Conservation (phyloP, 2,888 invertebrate genomes). For the Eupithecia pulchellata region DNA sequence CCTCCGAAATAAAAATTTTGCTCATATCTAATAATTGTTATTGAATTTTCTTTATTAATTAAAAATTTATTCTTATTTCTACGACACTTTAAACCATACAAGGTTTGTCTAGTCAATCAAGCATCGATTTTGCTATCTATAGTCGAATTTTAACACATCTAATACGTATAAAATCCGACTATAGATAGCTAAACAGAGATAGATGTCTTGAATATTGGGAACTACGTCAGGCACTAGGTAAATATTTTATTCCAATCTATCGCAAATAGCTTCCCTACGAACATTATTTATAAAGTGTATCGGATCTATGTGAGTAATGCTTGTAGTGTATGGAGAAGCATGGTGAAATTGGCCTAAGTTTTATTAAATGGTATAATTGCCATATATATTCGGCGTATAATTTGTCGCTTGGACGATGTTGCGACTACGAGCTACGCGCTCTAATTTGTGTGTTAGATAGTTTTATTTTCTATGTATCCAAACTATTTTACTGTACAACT, state of each 20-base stretch:
- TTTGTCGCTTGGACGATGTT: conserved; percentile 72
- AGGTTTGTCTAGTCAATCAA: neutral
- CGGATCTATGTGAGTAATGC: conserved; percentile 81
- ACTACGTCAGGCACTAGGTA: neutral
- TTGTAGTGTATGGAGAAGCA: conserved; percentile 81
- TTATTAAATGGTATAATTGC: conserved; percentile 59
- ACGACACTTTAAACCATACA: too few species aligned
- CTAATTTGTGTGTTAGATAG: conserved; percentile 72
- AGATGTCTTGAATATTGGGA: neutral
- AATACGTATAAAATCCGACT: neutral
- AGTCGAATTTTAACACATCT: neutral
- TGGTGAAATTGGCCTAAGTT: conserved; percentile 66
- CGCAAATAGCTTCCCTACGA: conserved; percentile 39
- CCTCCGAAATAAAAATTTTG: neutral
- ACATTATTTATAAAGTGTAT: conserved; percentile 66
- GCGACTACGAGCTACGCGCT: conserved; percentile 65
- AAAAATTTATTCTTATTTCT: too few species aligned
- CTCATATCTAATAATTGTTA: neutral
- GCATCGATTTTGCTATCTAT: neutral
- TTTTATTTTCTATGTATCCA: conserved; percentile 60
- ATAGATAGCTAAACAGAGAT: neutral
- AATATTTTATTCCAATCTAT: conserved; percentile 18
- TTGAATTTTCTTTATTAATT: neutral
- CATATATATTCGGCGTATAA: conserved; percentile 65
- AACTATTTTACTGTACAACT: conserved; percentile 64